Evolutionary conservation across 2,888 invertebrate genomes (phyloP), one percentile per base, ranked within the genome.

Genomic region (Noctua comes): DNA sequence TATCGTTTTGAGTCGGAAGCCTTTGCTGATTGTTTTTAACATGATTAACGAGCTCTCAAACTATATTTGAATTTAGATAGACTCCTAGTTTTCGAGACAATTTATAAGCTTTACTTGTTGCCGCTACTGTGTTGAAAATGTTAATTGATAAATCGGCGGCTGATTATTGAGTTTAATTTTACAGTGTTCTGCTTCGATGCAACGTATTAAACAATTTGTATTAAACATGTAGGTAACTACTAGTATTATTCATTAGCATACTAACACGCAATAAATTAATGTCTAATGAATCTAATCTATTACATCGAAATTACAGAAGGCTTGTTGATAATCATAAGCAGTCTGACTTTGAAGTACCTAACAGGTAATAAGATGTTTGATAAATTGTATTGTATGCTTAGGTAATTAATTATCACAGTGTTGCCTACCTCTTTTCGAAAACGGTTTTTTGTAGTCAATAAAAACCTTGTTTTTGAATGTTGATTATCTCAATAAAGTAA

Each of bases 1-100:
- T 94, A 93, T 93, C 93, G 85, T 89, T 87, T 90, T 87, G 85
- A 91, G 90, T 91, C 91, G 93, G 93, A 93, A 93, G 91, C 90
- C 91, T 93, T 92, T 92, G 90, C 90, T 90, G 91, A 90, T 91
- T 91, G 92, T 91, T 91, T 91, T 91, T 91, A 91, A 90, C 91
- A 91, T 90, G 91, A 91, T 91, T 91, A 91, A 91, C 89, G 90
- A 90, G 88, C 83, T 89, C 88, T 88, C 84, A 84, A 86, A 89
- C 80, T 87, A 84, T 88, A 86, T 88, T 87, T 89, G 84, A 85
- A 88, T 88, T 89, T 74, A 88, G 80, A 84, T 86, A 82, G 75
- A 83, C 80, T 79, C 70, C 83, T 88, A 80, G 88, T 87, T 85
- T 64, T 85, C 65, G 62, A 77, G 70, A 82, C 68, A 84, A 88